Percentiles rank a stretch among this genome's conserved stretches.
Evolutionary conservation across 2,113 vertebrate genomes (phyloP).

Genomic region (Pitta sordida): DNA sequence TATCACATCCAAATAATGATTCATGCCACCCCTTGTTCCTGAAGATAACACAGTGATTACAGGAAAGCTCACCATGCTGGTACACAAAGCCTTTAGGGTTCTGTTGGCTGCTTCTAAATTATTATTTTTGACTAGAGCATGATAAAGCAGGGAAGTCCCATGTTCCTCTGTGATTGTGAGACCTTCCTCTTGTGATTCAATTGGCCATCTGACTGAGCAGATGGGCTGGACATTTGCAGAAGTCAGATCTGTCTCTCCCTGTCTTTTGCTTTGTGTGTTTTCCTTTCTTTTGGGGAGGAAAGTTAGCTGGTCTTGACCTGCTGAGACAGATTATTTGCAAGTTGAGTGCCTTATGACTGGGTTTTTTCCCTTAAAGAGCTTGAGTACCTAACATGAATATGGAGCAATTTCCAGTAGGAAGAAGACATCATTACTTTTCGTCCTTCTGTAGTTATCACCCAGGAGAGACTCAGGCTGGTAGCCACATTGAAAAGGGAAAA

Average conservation of each 20-base stretch:
- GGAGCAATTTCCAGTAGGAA: background rate
- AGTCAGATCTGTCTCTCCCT: background rate
- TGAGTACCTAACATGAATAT: background rate
- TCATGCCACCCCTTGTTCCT: background rate
- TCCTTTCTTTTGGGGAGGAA: background rate
- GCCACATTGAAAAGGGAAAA: background rate
- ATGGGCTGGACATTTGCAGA: background rate
- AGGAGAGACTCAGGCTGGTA: background rate
- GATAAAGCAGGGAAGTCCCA: background rate
- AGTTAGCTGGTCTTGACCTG: background rate
- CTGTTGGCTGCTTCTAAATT: background rate
- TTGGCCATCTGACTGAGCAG: conserved; percentile 18
- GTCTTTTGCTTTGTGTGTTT: background rate
- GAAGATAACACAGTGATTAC: conserved; percentile 30
- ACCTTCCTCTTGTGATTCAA: conserved; percentile 35
- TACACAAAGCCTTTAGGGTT: background rate
- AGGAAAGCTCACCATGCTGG: background rate
- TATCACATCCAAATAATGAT: conserved; percentile 61
- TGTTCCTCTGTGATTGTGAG: background rate
- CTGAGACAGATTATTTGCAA: background rate
- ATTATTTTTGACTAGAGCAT: background rate
- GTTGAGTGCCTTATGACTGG: background rate
- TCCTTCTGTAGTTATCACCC: background rate
- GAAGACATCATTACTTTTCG: background rate
- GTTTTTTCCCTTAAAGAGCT: background rate